A percentile compares a stretch with the other conserved stretches of the same genome.
Conservation (phyloP, 2,113 vertebrate species). For the Notechis scutatus region DNA sequence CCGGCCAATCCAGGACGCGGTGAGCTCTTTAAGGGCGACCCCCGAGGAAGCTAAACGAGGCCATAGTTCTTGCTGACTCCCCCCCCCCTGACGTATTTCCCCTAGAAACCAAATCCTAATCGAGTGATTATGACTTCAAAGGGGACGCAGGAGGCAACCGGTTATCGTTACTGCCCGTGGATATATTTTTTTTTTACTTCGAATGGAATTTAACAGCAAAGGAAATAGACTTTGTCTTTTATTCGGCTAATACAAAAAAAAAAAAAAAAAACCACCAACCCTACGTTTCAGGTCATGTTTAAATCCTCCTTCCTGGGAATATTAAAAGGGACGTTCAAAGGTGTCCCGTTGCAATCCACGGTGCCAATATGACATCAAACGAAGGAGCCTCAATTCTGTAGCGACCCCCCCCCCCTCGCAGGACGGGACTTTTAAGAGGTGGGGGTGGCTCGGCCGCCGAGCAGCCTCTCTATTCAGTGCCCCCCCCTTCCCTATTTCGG, state of each 20-base stretch:
- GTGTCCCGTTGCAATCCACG: background rate
- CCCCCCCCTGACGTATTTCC: constrained; percentile 60
- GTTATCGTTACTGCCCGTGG: constrained; percentile 35
- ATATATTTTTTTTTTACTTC: constrained; percentile 41
- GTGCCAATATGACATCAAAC: background rate
- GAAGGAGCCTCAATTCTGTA: background rate
- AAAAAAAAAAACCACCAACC: too few species aligned
- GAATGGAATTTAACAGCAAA: background rate
- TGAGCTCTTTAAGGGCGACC: background rate
- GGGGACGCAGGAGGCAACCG: constrained; percentile 35
- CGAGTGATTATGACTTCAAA: background rate
- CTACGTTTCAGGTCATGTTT: too few species aligned
- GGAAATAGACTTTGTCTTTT: background rate
- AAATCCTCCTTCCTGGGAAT: background rate
- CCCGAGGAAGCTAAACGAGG: background rate
- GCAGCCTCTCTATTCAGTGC: background rate
- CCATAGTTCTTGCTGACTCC: background rate
- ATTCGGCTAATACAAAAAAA: background rate
- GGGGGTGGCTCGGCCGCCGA: background rate
- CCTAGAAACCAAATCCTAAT: constrained; percentile 62
- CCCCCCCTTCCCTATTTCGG: background rate
- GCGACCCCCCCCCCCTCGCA: background rate
- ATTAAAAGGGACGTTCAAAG: background rate
- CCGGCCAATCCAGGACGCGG: background rate
- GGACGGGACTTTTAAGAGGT: background rate